A percentile compares a stretch with the other conserved stretches of the same genome.
phyloP scores from a whole-genome alignment of 1,140 invertebrate species.

The Archivesica marissinica region DNA sequence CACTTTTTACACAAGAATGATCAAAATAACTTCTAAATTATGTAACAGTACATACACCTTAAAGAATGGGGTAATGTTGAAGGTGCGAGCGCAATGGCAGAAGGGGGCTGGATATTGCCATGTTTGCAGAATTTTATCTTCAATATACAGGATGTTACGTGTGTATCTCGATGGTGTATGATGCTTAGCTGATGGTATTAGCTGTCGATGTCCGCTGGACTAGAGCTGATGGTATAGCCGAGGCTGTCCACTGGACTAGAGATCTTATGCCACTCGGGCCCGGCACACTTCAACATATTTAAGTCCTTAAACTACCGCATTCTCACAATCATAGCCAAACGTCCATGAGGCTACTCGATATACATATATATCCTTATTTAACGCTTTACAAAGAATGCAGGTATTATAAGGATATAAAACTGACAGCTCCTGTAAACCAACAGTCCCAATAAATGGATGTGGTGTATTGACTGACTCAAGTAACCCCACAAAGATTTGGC shows the following conservation, averaged over 20 bases:
- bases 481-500: constrained; percentile 64
- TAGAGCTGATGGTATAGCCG: too few relatives aligned
- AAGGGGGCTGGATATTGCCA: constrained; percentile 63
- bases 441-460: background rate
- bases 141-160: constrained; percentile 19
- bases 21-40: constrained; percentile 23
- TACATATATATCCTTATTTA: background rate
- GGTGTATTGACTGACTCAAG: constrained; percentile 22
- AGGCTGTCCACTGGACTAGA: background rate
- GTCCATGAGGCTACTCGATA: constrained; percentile 52
- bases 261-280: constrained; percentile 26
- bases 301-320: constrained; percentile 21
- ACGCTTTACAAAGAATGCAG: too few relatives aligned
- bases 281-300: constrained; percentile 21
- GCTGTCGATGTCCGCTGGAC: background rate
- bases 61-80: constrained; percentile 6
- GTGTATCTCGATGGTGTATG: constrained; percentile 19
- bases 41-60: constrained; percentile 41
- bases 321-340: constrained; percentile 33
- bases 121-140: constrained; percentile 8
- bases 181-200: background rate
- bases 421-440: constrained; percentile 12
- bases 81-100: constrained; percentile 39
- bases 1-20: constrained; percentile 45
- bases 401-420: too few relatives aligned